Base-by-base conservation (phyloP, 2,888 invertebrate genomes). In the Volucella zonaria region DNA sequence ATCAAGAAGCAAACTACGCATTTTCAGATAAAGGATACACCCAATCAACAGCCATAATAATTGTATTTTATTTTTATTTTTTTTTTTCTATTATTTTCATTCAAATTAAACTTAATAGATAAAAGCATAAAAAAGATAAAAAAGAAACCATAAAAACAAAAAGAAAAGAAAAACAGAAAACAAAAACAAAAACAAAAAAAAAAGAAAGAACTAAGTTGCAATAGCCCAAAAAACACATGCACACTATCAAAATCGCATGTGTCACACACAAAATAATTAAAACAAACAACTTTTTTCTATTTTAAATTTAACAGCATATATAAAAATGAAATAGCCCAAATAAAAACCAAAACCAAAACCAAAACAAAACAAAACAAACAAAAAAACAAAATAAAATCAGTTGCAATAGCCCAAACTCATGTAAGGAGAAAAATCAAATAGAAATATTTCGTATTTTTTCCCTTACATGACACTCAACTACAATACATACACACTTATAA, bases 1-100 rank as follows among this genome's bases (percentile, higher is more conserved):
- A 58, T 14, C 52, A 40, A 59, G 18, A 43, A 31, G 52, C n/a
- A 74, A 75, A 83, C 59, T 54, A 73, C 80, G 80, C 83, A 85
- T 85, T 85, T 85, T 85, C 83, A 85, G 83, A 85, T 85, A 85
- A 85, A 85, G 83, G 83, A 85, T 80, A 83, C 67, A 80, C 80
- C 51, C 49, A 73, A 76, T 45, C 56, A 80, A 80, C 54, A 85
- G 67, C 71, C 70, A 71, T 80, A 75, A 71, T 61, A 76, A 31
- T 45, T 43, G 43, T 59, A 10, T 56, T 6, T 15, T 18, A 49
- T 54, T 68, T 23, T 38, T 47, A 14, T 4, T 18, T 54, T 54
- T 68, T 23, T 38, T 47, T 18, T 4, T 56, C 23, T 42, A 14
- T 14, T 38, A 51, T 40, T 56, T 61, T 14, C 49, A 40, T 4